Evolutionary conservation across 2,888 invertebrate genomes (phyloP), one percentile per base, ranked within the genome.

Genomic region (Phania funesta): DNA sequence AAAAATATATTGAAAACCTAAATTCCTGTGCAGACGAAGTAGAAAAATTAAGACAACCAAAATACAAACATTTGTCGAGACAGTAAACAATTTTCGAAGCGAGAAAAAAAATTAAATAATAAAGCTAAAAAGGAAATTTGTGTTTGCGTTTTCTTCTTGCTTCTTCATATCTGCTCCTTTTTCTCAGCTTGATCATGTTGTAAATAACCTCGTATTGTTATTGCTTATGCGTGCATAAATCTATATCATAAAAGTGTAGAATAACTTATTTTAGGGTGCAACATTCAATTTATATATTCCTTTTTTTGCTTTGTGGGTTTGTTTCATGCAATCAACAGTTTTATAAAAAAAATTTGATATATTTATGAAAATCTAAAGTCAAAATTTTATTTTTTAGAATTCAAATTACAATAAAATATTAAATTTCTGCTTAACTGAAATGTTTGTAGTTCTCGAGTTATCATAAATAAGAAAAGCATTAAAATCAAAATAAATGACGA

Each of bases 171-270:
- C 18, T 48, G 22, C 44, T 32, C 7, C 26, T 52, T 54, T 71
- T 68, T 50, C n/a, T n/a, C 64, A 41, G n/a, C n/a, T n/a, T n/a
- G n/a, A 24, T 32, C 18, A 20, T 38, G 13, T 26, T 24, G 18
- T 32, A n/a, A 16, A 62, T 16, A 48, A 4, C 4, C 8, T n/a
- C n/a, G n/a, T n/a, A 73, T 79, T 73, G 58, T 71, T 56, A 64
- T 65, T 78, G 71, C 56, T 71, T 71, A 64, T 54, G 48, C 22
- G 46, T 26, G 70, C 77, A 79, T 65, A 79, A 62, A 65, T 65
- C 11, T 58, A 44, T 48, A 6, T 13, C 46, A 29, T n/a, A 77
- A 70, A 62, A 54, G 13, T 24, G 3, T n/a, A n/a, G 68, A 41
- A 41, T 73, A n/a, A n/a, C n/a, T n/a, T n/a, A 35, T 22, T 54